Base-by-base conservation (phyloP, 1,140 invertebrate genomes). In the Lordiphosa mommai region DNA sequence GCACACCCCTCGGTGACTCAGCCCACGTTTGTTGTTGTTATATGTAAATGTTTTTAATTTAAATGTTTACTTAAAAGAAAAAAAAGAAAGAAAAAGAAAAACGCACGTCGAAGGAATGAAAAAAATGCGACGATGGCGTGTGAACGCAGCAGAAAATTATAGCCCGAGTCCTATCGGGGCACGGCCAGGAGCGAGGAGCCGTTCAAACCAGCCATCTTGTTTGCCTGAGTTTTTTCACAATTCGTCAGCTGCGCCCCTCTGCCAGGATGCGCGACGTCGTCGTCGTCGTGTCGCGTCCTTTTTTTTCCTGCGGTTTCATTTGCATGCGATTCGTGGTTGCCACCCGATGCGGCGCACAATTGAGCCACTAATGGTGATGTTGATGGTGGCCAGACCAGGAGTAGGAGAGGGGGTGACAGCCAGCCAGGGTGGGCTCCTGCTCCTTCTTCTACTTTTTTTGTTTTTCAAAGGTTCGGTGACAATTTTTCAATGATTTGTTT, bases 401-500 rank as follows among this genome's bases (percentile, higher is more conserved):
- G 58, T 49, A 65, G 34, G 23, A 27, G 23, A n/a, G 5, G 14
- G 50, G 48, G 41, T 32, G 6, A 27, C 12, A 57, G 27, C 14
- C 47, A 59, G 48, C 12, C 12, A 23, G 34, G 41, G 33, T 32
- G 29, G 53, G 13, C 49, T 29, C 6, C 36, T 40, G 41, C 59
- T 46, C 37, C 41, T 46, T 20, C 52, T 43, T 5, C 10, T 53
- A 53, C 30, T 64, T 67, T 67, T 38, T 67, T 76, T 66, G 61
- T 37, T 66, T 52, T 67, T 60, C 49, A 61, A 61, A 72, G 51
- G 66, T 67, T 64, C 84, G 84, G 84, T 72, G 84, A 87, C 84
- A 87, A 87, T 87, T 87, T 86, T 87, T 80, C 84, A 87, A 87
- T 87, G 84, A 87, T 87, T 87, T 87, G 77, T 86, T 87, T 71